Evolutionary conservation across 1,140 invertebrate species (phyloP), one percentile per base, ranked within the genome.

Genomic region (Cyrtorhinus lividipennis): DNA sequence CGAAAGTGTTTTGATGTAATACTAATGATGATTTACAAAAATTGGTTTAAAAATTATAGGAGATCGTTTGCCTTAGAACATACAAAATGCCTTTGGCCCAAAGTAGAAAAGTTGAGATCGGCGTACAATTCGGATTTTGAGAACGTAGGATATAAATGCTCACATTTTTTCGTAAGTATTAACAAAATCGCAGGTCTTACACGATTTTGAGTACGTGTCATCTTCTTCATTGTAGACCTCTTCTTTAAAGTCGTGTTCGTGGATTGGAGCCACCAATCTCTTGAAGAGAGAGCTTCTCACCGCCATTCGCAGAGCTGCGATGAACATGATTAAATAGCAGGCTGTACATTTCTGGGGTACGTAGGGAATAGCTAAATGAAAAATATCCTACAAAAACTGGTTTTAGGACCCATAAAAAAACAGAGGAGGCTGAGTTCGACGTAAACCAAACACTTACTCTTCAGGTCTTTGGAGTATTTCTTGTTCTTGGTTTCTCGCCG

Each of bases 151-250:
- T n/a, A n/a, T n/a, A n/a, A n/a, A n/a, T n/a, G n/a, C n/a, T 78
- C 77, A 96, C 89, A 95, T 91, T 80, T 95, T 94, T 76, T 96
- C 93, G 78, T 86, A 95, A 20, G 82, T 85, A 74, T 92, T 82
- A 30, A 77, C 76, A 75, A 88, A 88, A 18, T 82, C 82, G 77
- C 93, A 96, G 22, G 78, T 80, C 45, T 67, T 72, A 71, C 92
- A 96, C 20, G 75, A 79, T 72, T 86, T 86, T 38, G 77, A 81
- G 73, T 93, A 95, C 20, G 74, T 82, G 78, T 92, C 89, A 64
- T 85, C 81, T 15, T 81, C 82, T 68, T 85, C 80, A 73, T 88
- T 80, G 69, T 87, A 87, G 13, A 72, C 79, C 70, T 95, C 91
- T 56, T 79, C 74, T 0, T 87, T 90, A 78, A 83, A 95, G 64